Conservation (phyloP, 2,113 vertebrate species). For the Nothocercus nigrocapillus region DNA sequence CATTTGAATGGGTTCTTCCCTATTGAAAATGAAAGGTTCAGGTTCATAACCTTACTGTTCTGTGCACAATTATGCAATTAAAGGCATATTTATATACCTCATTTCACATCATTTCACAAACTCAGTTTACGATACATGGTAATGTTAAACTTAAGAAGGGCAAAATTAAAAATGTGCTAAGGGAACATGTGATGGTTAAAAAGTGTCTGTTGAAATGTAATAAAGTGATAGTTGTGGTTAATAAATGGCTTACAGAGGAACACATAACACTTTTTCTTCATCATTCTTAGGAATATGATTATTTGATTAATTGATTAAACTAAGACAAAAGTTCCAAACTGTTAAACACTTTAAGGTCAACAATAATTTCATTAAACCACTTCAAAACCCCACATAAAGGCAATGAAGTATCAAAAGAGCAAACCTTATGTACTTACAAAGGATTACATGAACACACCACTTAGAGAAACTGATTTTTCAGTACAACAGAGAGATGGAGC, state of each 20-base stretch:
- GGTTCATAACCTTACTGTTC: not conserved
- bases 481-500: no score
- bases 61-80: not conserved
- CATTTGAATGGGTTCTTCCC: not conserved
- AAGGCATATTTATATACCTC: not conserved
- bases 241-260: conserved; percentile 41
- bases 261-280: conserved; percentile 51
- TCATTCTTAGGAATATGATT: conserved; percentile 28
- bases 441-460: conserved; percentile 28
- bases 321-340: conserved; percentile 57
- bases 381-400: conserved; percentile 57
- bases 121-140: not conserved
- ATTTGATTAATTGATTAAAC: conserved; percentile 4
- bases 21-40: not conserved
- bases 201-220: not conserved
- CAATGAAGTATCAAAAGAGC: conserved; percentile 54
- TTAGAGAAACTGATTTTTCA: conserved; percentile 25
- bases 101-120: not conserved
- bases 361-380: conserved; percentile 72
- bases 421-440: conserved; percentile 41
- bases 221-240: conserved; percentile 65
- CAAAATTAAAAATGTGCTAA: not conserved
- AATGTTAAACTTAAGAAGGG: not conserved
- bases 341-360: conserved; percentile 64
- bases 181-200: not conserved